phyloP scores from a whole-genome alignment of 2,888 invertebrate genomes.

The Lasioglossum oenotherae region DNA sequence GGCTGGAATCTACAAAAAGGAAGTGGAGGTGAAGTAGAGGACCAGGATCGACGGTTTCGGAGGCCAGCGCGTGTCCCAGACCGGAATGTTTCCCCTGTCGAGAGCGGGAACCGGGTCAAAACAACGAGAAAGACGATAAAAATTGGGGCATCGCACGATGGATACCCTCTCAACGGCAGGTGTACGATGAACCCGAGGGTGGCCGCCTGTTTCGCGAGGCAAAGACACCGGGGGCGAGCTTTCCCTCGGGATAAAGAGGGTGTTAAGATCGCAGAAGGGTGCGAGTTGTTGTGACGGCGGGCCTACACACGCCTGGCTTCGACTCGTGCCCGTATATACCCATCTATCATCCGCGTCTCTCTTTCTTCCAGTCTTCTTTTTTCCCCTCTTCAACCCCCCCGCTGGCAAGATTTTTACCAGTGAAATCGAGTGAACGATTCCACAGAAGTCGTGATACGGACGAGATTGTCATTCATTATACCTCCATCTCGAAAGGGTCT shows the following conservation, averaged over 20 bases:
- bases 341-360: slow-evolving; percentile 76
- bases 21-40: background rate
- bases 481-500: background rate
- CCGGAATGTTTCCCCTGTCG: slow-evolving; percentile 37
- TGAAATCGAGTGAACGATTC: slow-evolving; percentile 18
- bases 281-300: slow-evolving; percentile 81
- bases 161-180: slow-evolving; percentile 73
- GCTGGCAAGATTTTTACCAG: slow-evolving; percentile 20
- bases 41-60: background rate
- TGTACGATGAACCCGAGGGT: slow-evolving; percentile 76
- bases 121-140: slow-evolving; percentile 73
- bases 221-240: slow-evolving; percentile 73
- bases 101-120: slow-evolving; percentile 70
- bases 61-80: background rate
- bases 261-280: slow-evolving; percentile 74
- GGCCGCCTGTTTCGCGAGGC: slow-evolving; percentile 68
- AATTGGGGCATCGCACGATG: slow-evolving; percentile 67
- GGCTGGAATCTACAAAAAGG: background rate
- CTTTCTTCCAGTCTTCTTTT: slow-evolving; percentile 43
- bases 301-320: slow-evolving; percentile 75
- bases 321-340: slow-evolving; percentile 67
- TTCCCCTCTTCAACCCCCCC: background rate
- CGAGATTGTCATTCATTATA: background rate
- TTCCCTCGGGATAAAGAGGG: slow-evolving; percentile 79
- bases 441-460: background rate